Conservation (phyloP, 2,113 vertebrate genomes). For the Antechinus flavipes region DNA sequence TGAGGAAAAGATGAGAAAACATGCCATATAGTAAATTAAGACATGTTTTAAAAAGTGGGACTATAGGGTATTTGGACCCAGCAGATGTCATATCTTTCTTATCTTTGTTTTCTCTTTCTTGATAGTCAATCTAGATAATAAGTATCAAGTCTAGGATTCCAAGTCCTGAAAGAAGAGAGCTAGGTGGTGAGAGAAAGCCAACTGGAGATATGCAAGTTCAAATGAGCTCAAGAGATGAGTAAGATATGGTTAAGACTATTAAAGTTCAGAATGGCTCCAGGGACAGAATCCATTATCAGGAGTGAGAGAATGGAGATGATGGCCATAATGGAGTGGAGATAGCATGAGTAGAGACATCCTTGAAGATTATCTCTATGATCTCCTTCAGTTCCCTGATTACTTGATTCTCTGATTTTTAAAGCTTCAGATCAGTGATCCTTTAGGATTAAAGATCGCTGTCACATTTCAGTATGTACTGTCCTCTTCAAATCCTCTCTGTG, state of each 20-base stretch:
- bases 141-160: neutral
- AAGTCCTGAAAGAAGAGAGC: too few species aligned
- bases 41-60: neutral
- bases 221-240: neutral
- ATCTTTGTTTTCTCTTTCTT: neutral
- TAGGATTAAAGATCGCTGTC: neutral
- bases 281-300: neutral
- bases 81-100: neutral
- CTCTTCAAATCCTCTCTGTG: neutral
- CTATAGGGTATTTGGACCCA: neutral
- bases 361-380: neutral
- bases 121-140: neutral
- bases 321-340: neutral
- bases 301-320: too few species aligned
- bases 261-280: neutral
- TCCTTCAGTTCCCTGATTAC: neutral
- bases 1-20: neutral
- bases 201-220: neutral
- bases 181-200: neutral
- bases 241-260: neutral
- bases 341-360: neutral
- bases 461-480: neutral
- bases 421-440: neutral
- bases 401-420: neutral
- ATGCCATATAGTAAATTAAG: neutral